A percentile compares a stretch with the other conserved stretches of the same genome.
Conservation (phyloP, 1,140 invertebrate genomes). For the Drosophila mayri region DNA sequence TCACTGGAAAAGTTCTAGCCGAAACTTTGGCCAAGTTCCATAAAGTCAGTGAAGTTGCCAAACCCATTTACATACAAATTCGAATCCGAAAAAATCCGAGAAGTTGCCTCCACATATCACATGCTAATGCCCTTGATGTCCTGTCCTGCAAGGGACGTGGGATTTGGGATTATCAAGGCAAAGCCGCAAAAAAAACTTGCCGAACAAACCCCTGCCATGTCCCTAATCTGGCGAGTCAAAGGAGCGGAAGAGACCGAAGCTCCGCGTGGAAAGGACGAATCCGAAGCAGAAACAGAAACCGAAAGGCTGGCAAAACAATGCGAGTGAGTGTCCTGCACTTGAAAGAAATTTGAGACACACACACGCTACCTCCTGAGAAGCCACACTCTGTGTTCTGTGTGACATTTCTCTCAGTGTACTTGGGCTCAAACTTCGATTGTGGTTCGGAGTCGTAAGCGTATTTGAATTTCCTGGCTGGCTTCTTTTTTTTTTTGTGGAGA, state of each 20-base stretch:
- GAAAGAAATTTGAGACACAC: neutral
- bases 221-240: constrained; percentile 42
- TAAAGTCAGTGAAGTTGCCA: constrained; percentile 4
- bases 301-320: constrained; percentile 35
- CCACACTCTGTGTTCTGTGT: neutral
- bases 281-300: constrained; percentile 14
- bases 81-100: constrained; percentile 16
- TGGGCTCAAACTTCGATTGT: constrained; percentile 31
- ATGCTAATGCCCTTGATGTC: constrained; percentile 51
- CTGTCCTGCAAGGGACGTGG: constrained; percentile 19
- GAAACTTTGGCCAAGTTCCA: constrained; percentile 27
- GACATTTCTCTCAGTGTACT: constrained; percentile 5
- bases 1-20: neutral
- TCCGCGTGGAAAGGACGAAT: neutral
- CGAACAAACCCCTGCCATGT: constrained; percentile 32
- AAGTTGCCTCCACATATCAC: constrained; percentile 45
- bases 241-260: constrained; percentile 23
- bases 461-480: constrained; percentile 37
- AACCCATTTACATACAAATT: constrained; percentile 36
- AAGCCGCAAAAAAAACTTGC: constrained; percentile 58
- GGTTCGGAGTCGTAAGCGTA: constrained; percentile 32
- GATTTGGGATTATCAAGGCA: constrained; percentile 52
- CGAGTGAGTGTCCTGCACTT: neutral
- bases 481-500: neutral
- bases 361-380: neutral